Percentiles rank a stretch among this genome's conserved stretches.
These are phyloP conservation scores for Lacanobia wlatinum DNA, from an alignment of 2,888 invertebrate genomes.

Conservation along the genomic window DNA sequence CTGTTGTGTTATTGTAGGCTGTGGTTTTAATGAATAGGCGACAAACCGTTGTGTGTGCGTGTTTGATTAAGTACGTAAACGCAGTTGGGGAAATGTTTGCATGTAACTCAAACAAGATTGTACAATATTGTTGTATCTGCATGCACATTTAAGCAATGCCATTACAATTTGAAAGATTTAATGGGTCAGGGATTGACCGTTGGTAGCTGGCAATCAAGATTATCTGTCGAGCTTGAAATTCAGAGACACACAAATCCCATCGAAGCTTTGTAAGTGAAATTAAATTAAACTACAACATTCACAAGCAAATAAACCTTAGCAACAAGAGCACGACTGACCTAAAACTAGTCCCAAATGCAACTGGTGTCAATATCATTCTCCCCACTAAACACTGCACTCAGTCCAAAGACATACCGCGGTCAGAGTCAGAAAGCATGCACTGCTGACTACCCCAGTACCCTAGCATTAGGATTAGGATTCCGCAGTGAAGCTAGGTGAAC, in stretches of 20 bases:
- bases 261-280: no score
- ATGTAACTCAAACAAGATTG: background rate
- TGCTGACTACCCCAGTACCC: slow-evolving; percentile 16
- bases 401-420: slow-evolving; percentile 27
- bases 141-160: no score
- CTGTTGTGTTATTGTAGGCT: slow-evolving; percentile 54
- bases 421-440: slow-evolving; percentile 23
- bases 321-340: background rate
- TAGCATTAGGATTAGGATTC: slow-evolving; percentile 49
- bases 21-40: slow-evolving; percentile 53
- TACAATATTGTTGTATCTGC: background rate
- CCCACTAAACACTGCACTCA: slow-evolving; percentile 22
- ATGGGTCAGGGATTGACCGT: no score
- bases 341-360: slow-evolving; percentile 22
- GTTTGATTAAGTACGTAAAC: slow-evolving; percentile 28
- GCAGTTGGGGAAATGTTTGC: background rate
- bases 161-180: no score
- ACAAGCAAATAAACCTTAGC: background rate
- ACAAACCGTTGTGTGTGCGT: slow-evolving; percentile 12
- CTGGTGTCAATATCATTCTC: slow-evolving; percentile 33
- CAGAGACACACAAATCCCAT: background rate
- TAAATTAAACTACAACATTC: background rate
- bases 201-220: background rate
- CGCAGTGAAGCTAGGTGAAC: slow-evolving; percentile 52
- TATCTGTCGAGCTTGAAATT: background rate